Conservation (phyloP, 2,888 invertebrate species). For the Petrophora chlorosata region DNA sequence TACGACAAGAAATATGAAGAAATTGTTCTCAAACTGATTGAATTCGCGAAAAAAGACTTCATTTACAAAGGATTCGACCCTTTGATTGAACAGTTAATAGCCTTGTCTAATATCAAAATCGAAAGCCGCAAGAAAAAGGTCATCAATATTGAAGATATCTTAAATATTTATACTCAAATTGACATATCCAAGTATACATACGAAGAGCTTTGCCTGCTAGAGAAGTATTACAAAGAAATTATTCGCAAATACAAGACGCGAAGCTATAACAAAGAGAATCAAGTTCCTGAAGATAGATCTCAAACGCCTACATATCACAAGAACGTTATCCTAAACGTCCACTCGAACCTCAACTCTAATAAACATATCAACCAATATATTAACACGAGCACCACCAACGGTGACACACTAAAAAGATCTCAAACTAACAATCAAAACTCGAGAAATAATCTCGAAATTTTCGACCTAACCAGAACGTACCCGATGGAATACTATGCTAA, state of each 20-base stretch:
- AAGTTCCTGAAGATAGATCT: conserved; percentile 36
- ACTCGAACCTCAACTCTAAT: conserved; percentile 42
- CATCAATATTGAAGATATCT: conserved; percentile 66
- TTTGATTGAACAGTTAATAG: conserved; percentile 69
- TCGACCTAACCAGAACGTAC: conserved; percentile 70
- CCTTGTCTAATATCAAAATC: conserved; percentile 65
- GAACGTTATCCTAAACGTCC: conserved; percentile 59
- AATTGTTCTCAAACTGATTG: conserved; percentile 73
- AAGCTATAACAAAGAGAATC: conserved; percentile 58
- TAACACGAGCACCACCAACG: conserved; percentile 41
- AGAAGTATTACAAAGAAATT: conserved; percentile 76
- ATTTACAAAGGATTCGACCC: conserved; percentile 80
- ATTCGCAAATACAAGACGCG: conserved; percentile 67
- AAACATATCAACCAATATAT: conserved; percentile 57
- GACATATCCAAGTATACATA: conserved; percentile 73
- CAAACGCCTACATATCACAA: conserved; percentile 45
- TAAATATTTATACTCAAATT: conserved; percentile 72
- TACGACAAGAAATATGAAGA: conserved; percentile 77
- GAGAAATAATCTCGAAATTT: conserved; percentile 61
- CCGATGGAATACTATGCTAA: conserved; percentile 77
- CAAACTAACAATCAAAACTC: conserved; percentile 48
- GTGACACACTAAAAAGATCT: conserved; percentile 49
- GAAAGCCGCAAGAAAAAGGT: conserved; percentile 62
- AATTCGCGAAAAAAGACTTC: conserved; percentile 76
- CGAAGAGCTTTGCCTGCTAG: conserved; percentile 74